Conservation (phyloP, 2,113 vertebrate species). For the Eidolon helvum region DNA sequence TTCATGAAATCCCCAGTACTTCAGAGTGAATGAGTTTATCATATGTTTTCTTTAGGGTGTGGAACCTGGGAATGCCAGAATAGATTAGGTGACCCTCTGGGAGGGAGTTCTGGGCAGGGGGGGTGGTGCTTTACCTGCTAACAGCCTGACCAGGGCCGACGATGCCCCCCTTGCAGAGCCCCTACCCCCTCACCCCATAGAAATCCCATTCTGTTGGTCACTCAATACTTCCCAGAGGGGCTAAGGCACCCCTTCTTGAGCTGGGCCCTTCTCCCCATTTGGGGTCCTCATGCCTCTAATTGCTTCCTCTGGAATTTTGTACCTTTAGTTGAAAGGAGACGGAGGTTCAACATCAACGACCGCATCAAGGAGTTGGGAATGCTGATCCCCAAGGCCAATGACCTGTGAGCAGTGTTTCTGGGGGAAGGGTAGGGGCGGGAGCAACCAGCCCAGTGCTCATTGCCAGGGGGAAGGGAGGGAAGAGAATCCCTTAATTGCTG, state of each 20-base stretch:
- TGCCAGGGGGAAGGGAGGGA: neutral
- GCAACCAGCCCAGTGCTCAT: neutral
- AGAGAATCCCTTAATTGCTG: neutral
- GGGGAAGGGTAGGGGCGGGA: neutral
- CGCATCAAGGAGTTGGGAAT: conserved; percentile 98
- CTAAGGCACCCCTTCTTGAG: neutral
- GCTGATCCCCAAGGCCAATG: conserved; percentile 98
- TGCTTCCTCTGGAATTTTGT: neutral
- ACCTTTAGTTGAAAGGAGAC: conserved; percentile 91
- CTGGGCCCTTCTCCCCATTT: neutral
- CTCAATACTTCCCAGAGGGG: neutral
- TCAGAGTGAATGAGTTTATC: neutral
- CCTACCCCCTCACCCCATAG: neutral
- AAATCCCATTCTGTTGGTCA: neutral
- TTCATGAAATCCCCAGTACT: neutral
- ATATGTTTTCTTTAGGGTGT: neutral
- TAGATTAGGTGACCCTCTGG: too few species aligned
- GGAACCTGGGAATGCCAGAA: neutral
- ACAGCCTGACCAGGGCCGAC: neutral
- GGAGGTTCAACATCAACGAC: conserved; percentile 99
- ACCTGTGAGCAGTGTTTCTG: conserved; percentile 88
- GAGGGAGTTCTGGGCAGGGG: neutral
- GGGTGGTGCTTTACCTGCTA: neutral
- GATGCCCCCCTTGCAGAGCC: rapidly evolving
- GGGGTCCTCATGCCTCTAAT: neutral